Evolutionary conservation across 2,113 vertebrate genomes (phyloP).

Genomic region (Indicator indicator): DNA sequence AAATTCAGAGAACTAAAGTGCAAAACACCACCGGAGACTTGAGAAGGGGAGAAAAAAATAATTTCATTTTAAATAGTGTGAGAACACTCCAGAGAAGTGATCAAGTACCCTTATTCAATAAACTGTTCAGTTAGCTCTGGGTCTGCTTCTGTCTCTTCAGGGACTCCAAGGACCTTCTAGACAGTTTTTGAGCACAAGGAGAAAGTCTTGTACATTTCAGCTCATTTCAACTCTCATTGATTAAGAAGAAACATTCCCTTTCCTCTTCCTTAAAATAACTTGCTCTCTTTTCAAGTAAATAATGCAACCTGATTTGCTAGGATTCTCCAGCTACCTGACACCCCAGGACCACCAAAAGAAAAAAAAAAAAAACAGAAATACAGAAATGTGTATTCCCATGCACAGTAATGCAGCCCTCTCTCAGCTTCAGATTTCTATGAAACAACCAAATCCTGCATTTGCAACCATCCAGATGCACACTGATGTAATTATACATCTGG

Average conservation of each 20-base stretch:
- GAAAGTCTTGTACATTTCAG: neutral
- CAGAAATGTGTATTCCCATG: neutral
- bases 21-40: neutral
- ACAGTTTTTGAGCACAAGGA: neutral
- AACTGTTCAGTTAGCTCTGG: neutral
- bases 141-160: neutral
- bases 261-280: neutral
- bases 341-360: neutral
- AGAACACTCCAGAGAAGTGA: neutral
- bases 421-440: neutral
- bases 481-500: neutral
- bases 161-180: neutral
- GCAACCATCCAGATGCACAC: neutral
- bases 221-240: neutral
- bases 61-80: neutral
- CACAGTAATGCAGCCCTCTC: neutral
- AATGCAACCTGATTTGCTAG: neutral
- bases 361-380: neutral
- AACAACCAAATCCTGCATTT: neutral
- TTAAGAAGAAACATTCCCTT: neutral
- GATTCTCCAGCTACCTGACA: neutral
- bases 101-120: neutral
- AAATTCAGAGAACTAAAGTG: neutral
- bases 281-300: neutral
- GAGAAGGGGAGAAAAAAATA: neutral